Evolutionary conservation across 1,140 invertebrate genomes (phyloP), one percentile per base, ranked within the genome.

Genomic region (Andricus grossulariae): DNA sequence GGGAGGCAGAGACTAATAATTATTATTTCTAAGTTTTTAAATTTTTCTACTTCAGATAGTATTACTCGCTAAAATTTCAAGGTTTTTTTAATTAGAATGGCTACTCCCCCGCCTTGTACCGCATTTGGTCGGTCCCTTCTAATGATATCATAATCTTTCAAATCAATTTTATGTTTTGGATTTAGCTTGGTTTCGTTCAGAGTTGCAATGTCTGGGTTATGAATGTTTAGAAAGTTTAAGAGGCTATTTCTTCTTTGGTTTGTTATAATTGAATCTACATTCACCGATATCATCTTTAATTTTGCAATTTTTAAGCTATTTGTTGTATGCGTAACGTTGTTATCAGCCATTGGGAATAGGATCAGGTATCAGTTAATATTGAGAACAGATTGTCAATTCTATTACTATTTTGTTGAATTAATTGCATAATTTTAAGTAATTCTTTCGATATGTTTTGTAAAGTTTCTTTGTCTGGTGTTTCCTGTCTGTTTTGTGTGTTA

Each of bases 161-260:
- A 25, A 1, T 25, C 25, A 25, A 25, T 32, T 2, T 32, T 32
- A 32, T 76, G 75, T 19, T 11, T 80, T 50, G 49, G 25, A 19
- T 72, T 74, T 50, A 80, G 19, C 72, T 77, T 77, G 10, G 79
- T 80, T 77, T 80, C 79, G 3, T 15, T 45, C 21, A 76, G 39
- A 0, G 57, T 21, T 8, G 72, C 21, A 10, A 80, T 71, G 39
- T 80, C 79, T 60, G 72, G 75, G 11, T 74, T 54, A 39, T 77
- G 18, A 32, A 18, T 39, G 19, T 76, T 73, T 71, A 74, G 0
- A n/a, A 80, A 49, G 1, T 54, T 57, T 16, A 72, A 15, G 6
- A 77, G 19, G 7, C 55, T 51, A 25, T 72, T 25, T 77, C 75
- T 71, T 79, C 50, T 79, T 49, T 32, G 10, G 11, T 72, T 72